Conservation (phyloP, 2,888 invertebrate genomes). For the Endomychus coccineus region DNA sequence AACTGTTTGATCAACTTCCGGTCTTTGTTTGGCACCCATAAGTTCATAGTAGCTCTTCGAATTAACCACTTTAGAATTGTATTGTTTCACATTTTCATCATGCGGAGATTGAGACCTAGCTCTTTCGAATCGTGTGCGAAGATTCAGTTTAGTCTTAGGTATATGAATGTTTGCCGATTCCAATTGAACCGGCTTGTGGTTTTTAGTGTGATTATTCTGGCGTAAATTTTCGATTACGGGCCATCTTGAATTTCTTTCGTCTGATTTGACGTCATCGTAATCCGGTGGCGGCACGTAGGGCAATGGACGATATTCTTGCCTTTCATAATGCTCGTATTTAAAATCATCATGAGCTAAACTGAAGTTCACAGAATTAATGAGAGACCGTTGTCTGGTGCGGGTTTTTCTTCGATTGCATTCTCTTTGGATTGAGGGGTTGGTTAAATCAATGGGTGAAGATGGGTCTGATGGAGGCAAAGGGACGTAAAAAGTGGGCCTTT, state of each 20-base stretch:
- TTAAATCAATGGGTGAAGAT: slow-evolving; percentile 23
- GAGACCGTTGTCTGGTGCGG: slow-evolving; percentile 29
- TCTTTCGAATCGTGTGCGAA: slow-evolving; percentile 32
- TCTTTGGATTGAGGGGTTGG: slow-evolving; percentile 11
- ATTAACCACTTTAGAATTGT: slow-evolving; percentile 28
- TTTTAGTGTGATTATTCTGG: slow-evolving; percentile 14
- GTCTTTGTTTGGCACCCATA: slow-evolving; percentile 35
- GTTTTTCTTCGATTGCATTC: slow-evolving; percentile 23
- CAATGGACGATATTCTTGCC: slow-evolving; percentile 34
- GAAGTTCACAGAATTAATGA: slow-evolving; percentile 24
- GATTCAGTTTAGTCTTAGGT: slow-evolving; percentile 38
- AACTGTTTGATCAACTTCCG: slow-evolving; percentile 34
- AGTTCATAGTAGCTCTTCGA: slow-evolving; percentile 39
- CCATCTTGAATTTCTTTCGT: slow-evolving; percentile 23
- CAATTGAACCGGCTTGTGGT: slow-evolving; percentile 21
- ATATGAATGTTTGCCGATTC: slow-evolving; percentile 37
- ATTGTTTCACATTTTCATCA: slow-evolving; percentile 27
- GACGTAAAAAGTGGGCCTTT: slow-evolving; percentile 61
- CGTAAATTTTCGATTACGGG: slow-evolving; percentile 23
- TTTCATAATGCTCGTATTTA: slow-evolving; percentile 38
- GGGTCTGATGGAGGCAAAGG: slow-evolving; percentile 49
- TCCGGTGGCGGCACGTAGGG: slow-evolving; percentile 43
- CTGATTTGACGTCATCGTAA: slow-evolving; percentile 34
- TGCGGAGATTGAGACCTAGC: slow-evolving; percentile 41
- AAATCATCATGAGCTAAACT: slow-evolving; percentile 30